phyloP scores from a whole-genome alignment of 2,113 vertebrate genomes.

The Acrocephalus arundinaceus region DNA sequence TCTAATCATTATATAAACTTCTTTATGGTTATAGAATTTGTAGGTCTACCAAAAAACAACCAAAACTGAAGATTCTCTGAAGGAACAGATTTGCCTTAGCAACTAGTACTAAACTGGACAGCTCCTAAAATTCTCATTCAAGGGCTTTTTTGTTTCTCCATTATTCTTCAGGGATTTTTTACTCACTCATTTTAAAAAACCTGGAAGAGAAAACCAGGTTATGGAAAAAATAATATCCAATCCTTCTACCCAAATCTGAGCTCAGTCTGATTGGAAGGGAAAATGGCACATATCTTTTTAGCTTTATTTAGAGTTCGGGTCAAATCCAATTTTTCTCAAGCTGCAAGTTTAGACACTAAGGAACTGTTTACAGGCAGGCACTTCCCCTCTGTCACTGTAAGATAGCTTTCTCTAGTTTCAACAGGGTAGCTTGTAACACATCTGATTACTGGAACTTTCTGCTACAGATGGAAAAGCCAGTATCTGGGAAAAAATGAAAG shows the following conservation, averaged over 20 bases:
- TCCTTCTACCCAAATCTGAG: constrained; percentile 36
- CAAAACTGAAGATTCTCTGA: constrained; percentile 45
- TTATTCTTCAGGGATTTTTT: constrained; percentile 56
- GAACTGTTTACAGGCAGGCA: constrained; percentile 47
- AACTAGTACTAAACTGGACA: constrained; percentile 1
- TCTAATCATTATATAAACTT: constrained; percentile 23
- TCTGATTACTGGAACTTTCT: constrained; percentile 54
- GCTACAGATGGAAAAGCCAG: constrained; percentile 31
- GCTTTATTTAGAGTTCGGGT: constrained; percentile 63
- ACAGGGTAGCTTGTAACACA: constrained; percentile 25
- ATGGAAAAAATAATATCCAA: constrained; percentile 56
- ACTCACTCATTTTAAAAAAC: constrained; percentile 20
- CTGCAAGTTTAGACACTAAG: constrained; percentile 50
- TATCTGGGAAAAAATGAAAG: constrained; percentile 4
- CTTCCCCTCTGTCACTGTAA: constrained; percentile 44
- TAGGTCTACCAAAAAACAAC: constrained; percentile 39
- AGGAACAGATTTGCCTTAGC: background rate
- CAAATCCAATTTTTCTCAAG: constrained; percentile 59
- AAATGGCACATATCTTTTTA: constrained; percentile 48
- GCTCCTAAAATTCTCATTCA: constrained; percentile 40
- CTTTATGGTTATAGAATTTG: constrained; percentile 36
- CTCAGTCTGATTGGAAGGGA: constrained; percentile 54
- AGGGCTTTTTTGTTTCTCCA: constrained; percentile 45
- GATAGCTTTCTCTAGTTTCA: constrained; percentile 51
- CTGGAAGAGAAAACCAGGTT: background rate